These are phyloP conservation scores for Erannis defoliaria DNA, from an alignment of 2,888 invertebrate species.

Conservation along the genomic window DNA sequence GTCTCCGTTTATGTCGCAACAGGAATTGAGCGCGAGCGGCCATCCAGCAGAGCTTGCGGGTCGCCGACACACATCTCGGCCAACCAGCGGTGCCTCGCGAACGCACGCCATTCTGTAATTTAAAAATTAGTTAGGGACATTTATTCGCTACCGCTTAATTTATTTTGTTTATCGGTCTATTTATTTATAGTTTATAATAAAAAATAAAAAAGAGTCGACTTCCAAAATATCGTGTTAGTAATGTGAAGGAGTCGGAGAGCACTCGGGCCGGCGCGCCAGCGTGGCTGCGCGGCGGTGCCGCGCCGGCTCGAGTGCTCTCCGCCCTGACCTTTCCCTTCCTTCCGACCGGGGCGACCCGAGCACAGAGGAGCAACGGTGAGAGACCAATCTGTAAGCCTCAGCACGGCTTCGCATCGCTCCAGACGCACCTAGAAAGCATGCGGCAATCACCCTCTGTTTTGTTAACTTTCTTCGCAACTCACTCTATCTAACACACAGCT, in stretches of 20 bases:
- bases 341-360: conserved; percentile 75
- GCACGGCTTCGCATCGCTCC: conserved; percentile 83
- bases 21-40: conserved; percentile 83
- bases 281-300: conserved; percentile 54
- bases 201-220: conserved; percentile 83
- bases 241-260: conserved; percentile 65
- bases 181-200: conserved; percentile 79
- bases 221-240: conserved; percentile 76
- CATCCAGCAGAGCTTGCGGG: conserved; percentile 79
- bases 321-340: conserved; percentile 65
- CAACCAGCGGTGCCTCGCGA: conserved; percentile 81
- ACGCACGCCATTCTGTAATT: conserved; percentile 81
- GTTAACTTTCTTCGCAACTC: conserved; percentile 81
- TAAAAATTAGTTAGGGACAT: conserved; percentile 85
- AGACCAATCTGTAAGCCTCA: conserved; percentile 82
- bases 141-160: conserved; percentile 86
- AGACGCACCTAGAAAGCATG: conserved; percentile 81
- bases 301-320: conserved; percentile 69
- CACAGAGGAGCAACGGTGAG: conserved; percentile 83
- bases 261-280: conserved; percentile 64
- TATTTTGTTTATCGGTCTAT: conserved; percentile 84
- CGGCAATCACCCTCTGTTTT: conserved; percentile 67
- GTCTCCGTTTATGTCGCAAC: conserved; percentile 87
- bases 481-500: conserved; percentile 75
- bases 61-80: conserved; percentile 81